Evolutionary conservation across 2,113 vertebrate genomes (phyloP).

Genomic region (Prolemur simus): DNA sequence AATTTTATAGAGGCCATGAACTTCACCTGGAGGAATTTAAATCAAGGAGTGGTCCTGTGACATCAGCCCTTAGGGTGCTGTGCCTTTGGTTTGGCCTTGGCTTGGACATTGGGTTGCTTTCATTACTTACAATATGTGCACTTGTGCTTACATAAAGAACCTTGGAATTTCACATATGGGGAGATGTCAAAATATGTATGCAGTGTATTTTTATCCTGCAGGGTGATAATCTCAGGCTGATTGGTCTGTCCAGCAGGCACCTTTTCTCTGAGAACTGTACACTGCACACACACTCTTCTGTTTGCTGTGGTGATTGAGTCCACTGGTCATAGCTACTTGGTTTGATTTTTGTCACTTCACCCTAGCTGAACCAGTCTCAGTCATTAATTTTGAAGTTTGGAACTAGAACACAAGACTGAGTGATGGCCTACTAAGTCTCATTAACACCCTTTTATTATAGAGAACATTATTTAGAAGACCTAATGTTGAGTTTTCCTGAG

Average conservation of each 20-base stretch:
- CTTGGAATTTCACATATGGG: neutral
- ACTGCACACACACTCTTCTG: neutral
- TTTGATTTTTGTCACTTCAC: conserved; percentile 14
- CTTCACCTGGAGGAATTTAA: neutral
- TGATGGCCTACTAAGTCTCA: neutral
- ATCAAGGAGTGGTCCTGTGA: neutral
- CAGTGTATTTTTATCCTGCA: neutral
- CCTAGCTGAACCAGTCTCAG: neutral
- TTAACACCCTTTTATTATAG: neutral
- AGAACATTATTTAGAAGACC: neutral
- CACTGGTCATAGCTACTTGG: neutral
- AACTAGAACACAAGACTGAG: neutral
- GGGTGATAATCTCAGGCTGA: neutral
- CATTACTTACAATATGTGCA: neutral
- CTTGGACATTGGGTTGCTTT: neutral
- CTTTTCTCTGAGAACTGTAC: neutral
- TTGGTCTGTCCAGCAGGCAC: neutral
- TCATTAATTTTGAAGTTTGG: conserved; percentile 3
- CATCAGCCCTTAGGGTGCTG: neutral
- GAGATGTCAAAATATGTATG: neutral
- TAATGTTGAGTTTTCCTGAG: neutral
- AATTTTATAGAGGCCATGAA: neutral
- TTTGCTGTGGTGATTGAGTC: neutral
- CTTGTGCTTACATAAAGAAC: neutral
- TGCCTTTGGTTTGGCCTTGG: neutral